Evolutionary conservation across 2,113 vertebrate species (phyloP), one percentile per base, ranked within the genome.

Genomic region (Alces alces): DNA sequence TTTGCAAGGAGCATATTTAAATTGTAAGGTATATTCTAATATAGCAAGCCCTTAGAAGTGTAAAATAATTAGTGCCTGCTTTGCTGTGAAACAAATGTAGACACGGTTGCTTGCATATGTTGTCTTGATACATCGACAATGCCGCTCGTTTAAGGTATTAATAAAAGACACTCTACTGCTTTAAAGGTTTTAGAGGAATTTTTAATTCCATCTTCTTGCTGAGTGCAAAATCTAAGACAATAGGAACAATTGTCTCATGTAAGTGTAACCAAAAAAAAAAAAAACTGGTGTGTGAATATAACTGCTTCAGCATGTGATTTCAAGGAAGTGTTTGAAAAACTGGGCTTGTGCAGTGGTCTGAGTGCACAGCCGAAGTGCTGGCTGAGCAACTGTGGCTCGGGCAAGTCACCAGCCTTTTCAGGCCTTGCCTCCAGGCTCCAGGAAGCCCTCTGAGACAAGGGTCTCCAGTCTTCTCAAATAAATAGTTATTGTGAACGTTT

Each of bases 1-100:
- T 96, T 96, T 96, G 90, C 25, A 93, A 39, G 90, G 50, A 92
- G 17, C 50, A 47, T 93, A 94, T 73, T 91, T 96, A 84, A 83
- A 61, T 70, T 52, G 60, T 64, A 57, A 76, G 52, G 3, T 70
- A 43, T 66, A 57, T 79, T 82, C 25, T 87, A 86, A 73, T 36
- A n/a, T 47, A 97, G 27, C 6, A 95, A 95, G 52, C 12, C 16
- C 66, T 92, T 95, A 78, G 78, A 33, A 95, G 39, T 1, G 19
- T 91, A 86, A 94, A 85, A 93, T 97, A 50, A 95, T 55, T 86
- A 95, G 87, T 96, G 25, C 2, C 23, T 96, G 8, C 23, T 83
- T 97, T 96, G 86, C 82, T 92, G 57, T 85, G 92, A 82, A 93
- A 55, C 43, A 76, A 78, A 90, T 76, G 21, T 96, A 78, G 39